Evolutionary conservation across 2,888 invertebrate genomes (phyloP), one percentile per base, ranked within the genome.

Genomic region (Caenorhabditis sulstoni): DNA sequence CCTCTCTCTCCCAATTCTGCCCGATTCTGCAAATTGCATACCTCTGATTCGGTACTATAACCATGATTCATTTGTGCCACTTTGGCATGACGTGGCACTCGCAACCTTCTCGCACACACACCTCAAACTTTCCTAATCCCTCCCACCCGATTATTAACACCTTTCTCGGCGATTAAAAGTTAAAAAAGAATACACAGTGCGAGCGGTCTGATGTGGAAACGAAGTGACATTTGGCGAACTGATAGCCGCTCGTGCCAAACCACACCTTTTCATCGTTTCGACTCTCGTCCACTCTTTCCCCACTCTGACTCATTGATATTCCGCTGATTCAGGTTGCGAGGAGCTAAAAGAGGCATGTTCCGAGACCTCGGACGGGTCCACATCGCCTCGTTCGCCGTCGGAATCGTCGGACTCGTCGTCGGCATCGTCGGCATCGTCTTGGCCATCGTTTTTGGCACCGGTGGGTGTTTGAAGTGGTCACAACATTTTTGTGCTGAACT

Each of bases 391-490:
- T 79, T 79, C 52, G 65, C 61, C 53, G 65, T 79, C 41, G 79
- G 79, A 16, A 75, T 74, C 20, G 53, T 66, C 49, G 79, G 79
- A 39, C 20, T 70, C 7, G 23, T 70, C 9, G 41, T 79, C 14
- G 79, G 79, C 35, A 79, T 75, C 0, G 65, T 64, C 22, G 79
- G 79, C 14, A 75, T 79, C 16, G 70, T 66, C 11, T 44, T 79
- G 29, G 79, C 79, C 18, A 79, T 79, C 45, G 70, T 79, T 35
- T 79, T 79, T 47, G 79, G 79, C 20, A 79, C 79, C 12, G 39
- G 74, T 68, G 9, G 16, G 68, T 68, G 3, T 18, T 20, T 5
- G 3, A 29, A 14, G n/a, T n/a, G n/a, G n/a, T n/a, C n/a, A n/a
- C n/a, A n/a, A n/a, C n/a, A n/a, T n/a, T n/a, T n/a, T n/a, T n/a